Conservation (phyloP, 92 coral and sea anemone genomes). For the Porites lobata region DNA sequence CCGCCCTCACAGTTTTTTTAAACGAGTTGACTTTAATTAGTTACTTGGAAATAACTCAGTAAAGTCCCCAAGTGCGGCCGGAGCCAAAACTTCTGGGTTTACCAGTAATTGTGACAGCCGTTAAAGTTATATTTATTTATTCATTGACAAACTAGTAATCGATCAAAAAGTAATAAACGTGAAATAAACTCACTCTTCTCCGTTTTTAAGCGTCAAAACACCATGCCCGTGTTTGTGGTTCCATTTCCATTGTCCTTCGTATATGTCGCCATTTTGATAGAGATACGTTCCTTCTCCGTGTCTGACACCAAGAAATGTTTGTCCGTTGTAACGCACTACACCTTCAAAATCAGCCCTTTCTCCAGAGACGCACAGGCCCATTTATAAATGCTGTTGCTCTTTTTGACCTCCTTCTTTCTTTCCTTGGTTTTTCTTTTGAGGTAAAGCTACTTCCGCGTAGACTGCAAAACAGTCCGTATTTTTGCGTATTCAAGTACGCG, state of each 20-base stretch:
- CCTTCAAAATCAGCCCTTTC: slow-evolving; percentile 57
- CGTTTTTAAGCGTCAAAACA: slow-evolving; percentile 51
- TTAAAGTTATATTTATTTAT: too few relatives aligned
- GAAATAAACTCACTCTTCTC: slow-evolving; percentile 57
- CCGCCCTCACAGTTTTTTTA: too few relatives aligned
- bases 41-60: too few relatives aligned
- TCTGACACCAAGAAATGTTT: slow-evolving; percentile 56
- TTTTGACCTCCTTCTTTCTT: not conserved
- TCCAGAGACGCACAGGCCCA: slow-evolving; percentile 72
- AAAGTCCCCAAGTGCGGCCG: too few relatives aligned
- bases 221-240: slow-evolving; percentile 88
- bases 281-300: slow-evolving; percentile 85
- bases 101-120: too few relatives aligned
- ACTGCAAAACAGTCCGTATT: too few relatives aligned
- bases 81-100: too few relatives aligned
- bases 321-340: slow-evolving; percentile 62
- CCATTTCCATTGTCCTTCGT: slow-evolving; percentile 88
- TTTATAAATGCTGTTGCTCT: not conserved
- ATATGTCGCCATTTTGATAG: slow-evolving; percentile 82
- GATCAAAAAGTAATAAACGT: too few relatives aligned
- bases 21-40: too few relatives aligned
- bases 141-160: not conserved
- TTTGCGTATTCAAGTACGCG: too few relatives aligned
- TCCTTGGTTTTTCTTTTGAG: not conserved
- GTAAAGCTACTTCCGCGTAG: not conserved